Percentiles rank a stretch among this genome's conserved stretches.
Conservation (phyloP, 2,888 invertebrate species). For the Tachina fera region DNA sequence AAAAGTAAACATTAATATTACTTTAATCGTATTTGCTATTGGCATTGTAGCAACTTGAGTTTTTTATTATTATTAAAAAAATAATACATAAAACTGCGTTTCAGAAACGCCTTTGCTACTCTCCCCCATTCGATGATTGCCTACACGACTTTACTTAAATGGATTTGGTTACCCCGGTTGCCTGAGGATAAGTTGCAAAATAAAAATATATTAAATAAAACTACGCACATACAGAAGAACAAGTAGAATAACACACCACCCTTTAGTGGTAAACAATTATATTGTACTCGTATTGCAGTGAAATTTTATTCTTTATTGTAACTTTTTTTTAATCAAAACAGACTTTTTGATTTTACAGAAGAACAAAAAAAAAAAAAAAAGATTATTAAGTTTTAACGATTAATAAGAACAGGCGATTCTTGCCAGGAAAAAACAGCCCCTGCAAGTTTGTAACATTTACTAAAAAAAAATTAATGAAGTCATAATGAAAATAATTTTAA, state of each 20-base stretch:
- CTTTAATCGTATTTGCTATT: conserved; percentile 42
- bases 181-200: conserved; percentile 76
- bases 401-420: too few species aligned
- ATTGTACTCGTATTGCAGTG: not conserved
- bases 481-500: too few species aligned
- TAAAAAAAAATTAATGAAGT: too few species aligned
- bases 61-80: conserved; percentile 19
- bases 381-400: too few species aligned
- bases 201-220: conserved; percentile 37
- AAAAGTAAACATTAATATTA: conserved; percentile 36
- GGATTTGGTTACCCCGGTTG: conserved; percentile 80
- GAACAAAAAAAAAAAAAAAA: not conserved
- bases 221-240: not conserved
- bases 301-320: not conserved
- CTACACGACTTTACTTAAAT: conserved; percentile 75
- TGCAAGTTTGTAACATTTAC: too few species aligned
- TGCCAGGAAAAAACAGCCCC: too few species aligned
- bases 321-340: conserved; percentile 33
- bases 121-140: conserved; percentile 10
- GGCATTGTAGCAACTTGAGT: conserved; percentile 28
- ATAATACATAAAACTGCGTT: not conserved
- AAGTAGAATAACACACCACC: conserved; percentile 18
- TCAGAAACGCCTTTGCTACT: not conserved
- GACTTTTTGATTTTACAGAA: conserved; percentile 43
- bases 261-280: conserved; percentile 37